phyloP scores from a whole-genome alignment of 2,113 vertebrate genomes.

The Anser cygnoides region DNA sequence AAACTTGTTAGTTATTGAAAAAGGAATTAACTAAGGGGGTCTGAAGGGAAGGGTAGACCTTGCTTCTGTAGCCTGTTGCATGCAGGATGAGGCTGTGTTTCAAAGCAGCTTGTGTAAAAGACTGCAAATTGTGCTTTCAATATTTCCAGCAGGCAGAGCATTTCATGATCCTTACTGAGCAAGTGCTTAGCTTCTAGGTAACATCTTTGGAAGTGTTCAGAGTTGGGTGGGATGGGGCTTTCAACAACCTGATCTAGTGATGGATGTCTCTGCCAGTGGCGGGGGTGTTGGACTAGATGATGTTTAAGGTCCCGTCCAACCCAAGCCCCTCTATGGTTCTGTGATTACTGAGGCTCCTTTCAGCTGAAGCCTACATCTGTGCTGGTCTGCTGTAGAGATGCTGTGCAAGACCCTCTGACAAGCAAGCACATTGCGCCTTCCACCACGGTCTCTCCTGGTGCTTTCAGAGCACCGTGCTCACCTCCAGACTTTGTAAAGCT shows the following conservation, averaged over 20 bases:
- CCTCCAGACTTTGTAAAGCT: background rate
- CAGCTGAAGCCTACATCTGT: too few relatives aligned
- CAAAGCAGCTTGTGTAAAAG: background rate
- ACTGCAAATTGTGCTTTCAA: background rate
- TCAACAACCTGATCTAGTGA: background rate
- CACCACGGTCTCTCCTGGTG: background rate
- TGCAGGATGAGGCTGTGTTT: background rate
- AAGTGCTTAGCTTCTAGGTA: background rate
- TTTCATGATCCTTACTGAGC: background rate
- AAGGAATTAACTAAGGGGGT: background rate
- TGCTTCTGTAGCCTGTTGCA: background rate
- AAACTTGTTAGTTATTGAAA: background rate
- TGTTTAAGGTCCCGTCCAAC: background rate
- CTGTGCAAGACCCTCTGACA: background rate
- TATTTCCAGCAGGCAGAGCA: background rate
- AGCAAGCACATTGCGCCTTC: background rate
- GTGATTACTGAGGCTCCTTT: background rate
- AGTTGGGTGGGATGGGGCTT: background rate
- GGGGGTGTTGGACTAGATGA: background rate
- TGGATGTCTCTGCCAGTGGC: background rate
- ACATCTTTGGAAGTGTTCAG: background rate
- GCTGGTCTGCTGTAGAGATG: background rate
- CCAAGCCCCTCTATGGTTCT: too few relatives aligned
- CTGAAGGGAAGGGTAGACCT: background rate
- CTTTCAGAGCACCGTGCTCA: background rate